A percentile compares a stretch with the other conserved stretches of the same genome.
These are phyloP conservation scores for Drosophila neotestacea DNA, from an alignment of 2,888 invertebrate genomes.

Conservation along the genomic window DNA sequence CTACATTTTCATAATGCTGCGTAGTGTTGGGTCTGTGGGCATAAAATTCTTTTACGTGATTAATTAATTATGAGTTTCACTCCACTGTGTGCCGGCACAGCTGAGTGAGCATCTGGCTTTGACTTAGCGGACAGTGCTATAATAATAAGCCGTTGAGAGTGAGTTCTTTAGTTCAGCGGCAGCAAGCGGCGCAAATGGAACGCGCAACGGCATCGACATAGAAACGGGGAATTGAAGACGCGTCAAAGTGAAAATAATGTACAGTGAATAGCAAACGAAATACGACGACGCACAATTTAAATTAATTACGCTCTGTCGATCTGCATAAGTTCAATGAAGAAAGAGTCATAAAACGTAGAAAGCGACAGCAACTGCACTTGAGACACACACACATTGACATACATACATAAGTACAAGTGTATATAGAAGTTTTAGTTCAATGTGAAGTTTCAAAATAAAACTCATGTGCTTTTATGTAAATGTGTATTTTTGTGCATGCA, in stretches of 20 bases:
- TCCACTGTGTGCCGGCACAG: slow-evolving; percentile 55
- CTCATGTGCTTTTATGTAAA: slow-evolving; percentile 1
- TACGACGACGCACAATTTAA: slow-evolving; percentile 62
- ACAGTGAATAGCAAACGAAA: slow-evolving; percentile 40
- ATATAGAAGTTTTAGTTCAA: slow-evolving; percentile 12
- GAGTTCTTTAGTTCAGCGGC: slow-evolving; percentile 65
- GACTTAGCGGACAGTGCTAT: slow-evolving; percentile 46
- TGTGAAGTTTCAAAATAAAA: slow-evolving; percentile 7
- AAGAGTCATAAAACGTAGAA: slow-evolving; percentile 43
- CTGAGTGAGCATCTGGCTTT: slow-evolving; percentile 53
- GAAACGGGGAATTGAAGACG: slow-evolving; percentile 22
- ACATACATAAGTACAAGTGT: neutral
- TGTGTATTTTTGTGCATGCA: neutral
- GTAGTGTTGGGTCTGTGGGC: neutral
- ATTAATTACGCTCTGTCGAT: slow-evolving; percentile 72
- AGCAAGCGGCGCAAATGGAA: slow-evolving; percentile 62
- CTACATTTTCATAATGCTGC: neutral
- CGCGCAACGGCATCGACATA: slow-evolving; percentile 28
- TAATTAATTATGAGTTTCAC: neutral
- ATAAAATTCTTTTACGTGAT: neutral
- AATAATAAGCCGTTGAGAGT: slow-evolving; percentile 68
- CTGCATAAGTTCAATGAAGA: slow-evolving; percentile 79
- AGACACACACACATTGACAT: neutral
- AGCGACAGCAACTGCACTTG: slow-evolving; percentile 50
- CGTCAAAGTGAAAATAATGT: slow-evolving; percentile 60